Conservation (phyloP, 2,113 vertebrate genomes). For the Bombycilla garrulus region DNA sequence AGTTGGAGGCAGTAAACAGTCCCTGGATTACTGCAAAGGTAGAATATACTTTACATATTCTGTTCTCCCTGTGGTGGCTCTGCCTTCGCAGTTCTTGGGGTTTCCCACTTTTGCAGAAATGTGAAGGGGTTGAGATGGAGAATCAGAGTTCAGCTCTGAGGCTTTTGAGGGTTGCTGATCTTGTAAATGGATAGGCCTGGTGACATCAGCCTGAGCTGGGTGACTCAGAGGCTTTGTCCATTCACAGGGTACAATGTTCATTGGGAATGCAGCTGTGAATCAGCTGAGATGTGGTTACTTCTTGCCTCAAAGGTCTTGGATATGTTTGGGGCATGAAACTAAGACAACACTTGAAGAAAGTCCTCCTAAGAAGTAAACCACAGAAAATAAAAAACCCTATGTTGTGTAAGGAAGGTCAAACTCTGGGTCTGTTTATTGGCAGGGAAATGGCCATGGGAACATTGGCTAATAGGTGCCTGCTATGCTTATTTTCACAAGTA, state of each 20-base stretch:
- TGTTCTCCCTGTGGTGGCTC: background rate
- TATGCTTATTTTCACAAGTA: background rate
- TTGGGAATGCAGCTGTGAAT: background rate
- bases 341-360: background rate
- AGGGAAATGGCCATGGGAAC: background rate
- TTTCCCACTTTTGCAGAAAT: background rate
- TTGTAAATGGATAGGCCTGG: background rate
- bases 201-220: background rate
- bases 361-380: background rate
- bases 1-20: background rate
- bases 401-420: background rate
- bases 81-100: background rate
- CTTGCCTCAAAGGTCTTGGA: background rate
- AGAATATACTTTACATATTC: background rate
- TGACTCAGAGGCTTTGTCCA: background rate
- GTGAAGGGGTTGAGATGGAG: background rate
- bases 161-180: background rate
- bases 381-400: background rate
- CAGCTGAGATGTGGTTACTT: background rate
- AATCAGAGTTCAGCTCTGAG: background rate
- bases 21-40: background rate
- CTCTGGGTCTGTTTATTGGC: background rate
- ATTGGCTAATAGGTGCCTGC: background rate
- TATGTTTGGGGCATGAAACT: background rate
- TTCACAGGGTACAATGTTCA: background rate